A percentile compares a stretch with the other conserved stretches of the same genome.
Evolutionary conservation across 2,888 invertebrate species (phyloP).

Genomic region (Epistrophe grossulariae): DNA sequence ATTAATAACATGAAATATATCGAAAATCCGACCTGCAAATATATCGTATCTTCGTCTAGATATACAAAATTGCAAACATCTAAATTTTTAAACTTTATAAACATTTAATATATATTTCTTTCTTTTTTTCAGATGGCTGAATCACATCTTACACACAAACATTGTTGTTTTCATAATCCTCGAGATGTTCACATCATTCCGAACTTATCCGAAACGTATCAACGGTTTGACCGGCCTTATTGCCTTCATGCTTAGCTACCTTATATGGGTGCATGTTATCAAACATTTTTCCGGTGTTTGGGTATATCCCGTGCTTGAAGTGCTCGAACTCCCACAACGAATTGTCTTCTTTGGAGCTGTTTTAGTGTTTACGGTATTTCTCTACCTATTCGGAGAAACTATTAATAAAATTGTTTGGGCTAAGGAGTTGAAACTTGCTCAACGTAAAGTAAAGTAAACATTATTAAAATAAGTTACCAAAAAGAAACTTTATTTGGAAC

Average conservation of each 20-base stretch:
- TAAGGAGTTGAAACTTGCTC: constrained; percentile 85
- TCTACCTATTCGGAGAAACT: constrained; percentile 90
- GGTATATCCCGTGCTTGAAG: constrained; percentile 96
- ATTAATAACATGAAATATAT: too few species aligned
- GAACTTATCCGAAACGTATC: constrained; percentile 90
- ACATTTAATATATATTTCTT: neutral
- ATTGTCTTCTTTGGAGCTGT: constrained; percentile 89
- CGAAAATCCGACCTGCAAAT: too few species aligned
- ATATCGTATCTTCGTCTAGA: too few species aligned
- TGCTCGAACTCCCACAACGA: constrained; percentile 90
- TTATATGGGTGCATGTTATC: constrained; percentile 92
- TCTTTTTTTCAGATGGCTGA: constrained; percentile 88
- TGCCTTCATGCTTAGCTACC: constrained; percentile 89
- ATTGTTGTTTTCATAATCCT: constrained; percentile 91
- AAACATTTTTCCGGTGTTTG: constrained; percentile 91
- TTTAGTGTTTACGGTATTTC: constrained; percentile 86
- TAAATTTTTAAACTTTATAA: neutral
- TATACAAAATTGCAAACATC: too few species aligned
- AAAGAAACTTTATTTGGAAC: neutral
- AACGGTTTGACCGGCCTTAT: constrained; percentile 87
- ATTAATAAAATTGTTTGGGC: constrained; percentile 90
- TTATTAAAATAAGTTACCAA: constrained; percentile 5
- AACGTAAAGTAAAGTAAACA: constrained; percentile 82
- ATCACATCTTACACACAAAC: constrained; percentile 96
- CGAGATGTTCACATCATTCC: constrained; percentile 90